phyloP scores from a whole-genome alignment of 2,113 vertebrate species.

The Colaptes auratus region DNA sequence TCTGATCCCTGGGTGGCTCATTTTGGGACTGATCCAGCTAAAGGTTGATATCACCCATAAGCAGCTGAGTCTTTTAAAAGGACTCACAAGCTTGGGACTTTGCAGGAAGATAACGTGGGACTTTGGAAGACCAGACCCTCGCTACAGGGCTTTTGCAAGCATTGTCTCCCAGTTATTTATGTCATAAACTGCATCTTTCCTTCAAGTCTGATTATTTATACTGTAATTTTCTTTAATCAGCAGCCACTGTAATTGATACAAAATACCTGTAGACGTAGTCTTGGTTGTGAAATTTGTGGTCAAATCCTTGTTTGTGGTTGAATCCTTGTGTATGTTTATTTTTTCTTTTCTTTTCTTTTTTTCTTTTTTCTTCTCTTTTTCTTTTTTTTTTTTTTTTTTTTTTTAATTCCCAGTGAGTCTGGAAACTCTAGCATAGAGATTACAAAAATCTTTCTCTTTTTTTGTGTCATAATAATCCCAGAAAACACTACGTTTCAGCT shows the following conservation, averaged over 20 bases:
- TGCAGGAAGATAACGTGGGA: background rate
- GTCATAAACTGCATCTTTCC: constrained; percentile 1
- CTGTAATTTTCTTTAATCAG: constrained; percentile 41
- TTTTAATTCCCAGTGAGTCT: background rate
- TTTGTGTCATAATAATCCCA: background rate
- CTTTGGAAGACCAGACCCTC: constrained; percentile 3
- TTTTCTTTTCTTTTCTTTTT: background rate
- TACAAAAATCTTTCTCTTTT: background rate
- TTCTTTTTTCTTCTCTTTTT: background rate
- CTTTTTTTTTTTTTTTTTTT: background rate
- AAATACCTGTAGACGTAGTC: background rate
- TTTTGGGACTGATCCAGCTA: constrained; percentile 50
- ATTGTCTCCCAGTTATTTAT: background rate
- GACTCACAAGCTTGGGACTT: constrained; percentile 20
- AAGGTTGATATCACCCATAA: constrained; percentile 48
- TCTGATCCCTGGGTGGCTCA: constrained; percentile 65
- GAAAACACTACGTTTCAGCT: background rate
- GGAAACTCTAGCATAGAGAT: background rate
- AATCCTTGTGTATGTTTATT: background rate
- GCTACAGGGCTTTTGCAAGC: background rate
- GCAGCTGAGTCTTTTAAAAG: constrained; percentile 48
- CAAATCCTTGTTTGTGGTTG: background rate
- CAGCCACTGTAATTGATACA: constrained; percentile 38
- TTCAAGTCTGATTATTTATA: constrained; percentile 11
- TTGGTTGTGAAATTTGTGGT: constrained; percentile 6